These are phyloP conservation scores for Diabrotica undecimpunctata DNA, from an alignment of 1,140 invertebrate species.

Conservation along the genomic window DNA sequence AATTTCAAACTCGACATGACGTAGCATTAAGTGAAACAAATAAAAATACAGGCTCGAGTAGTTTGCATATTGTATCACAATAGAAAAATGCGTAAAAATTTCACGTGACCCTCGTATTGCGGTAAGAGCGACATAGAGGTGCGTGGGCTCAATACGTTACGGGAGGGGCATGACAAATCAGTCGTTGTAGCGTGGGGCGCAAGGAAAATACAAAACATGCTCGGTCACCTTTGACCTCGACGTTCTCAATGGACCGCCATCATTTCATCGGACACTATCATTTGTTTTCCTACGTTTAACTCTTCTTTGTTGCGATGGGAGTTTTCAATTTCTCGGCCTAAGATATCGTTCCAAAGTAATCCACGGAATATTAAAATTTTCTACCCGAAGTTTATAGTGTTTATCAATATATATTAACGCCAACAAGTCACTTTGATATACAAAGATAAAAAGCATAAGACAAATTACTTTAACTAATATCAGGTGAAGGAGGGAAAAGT, in stretches of 20 bases:
- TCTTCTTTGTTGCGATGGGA: slow-evolving; percentile 1
- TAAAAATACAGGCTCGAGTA: too few species aligned
- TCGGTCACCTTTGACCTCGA: slow-evolving; percentile 38
- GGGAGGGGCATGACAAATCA: slow-evolving; percentile 42
- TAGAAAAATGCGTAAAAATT: not conserved
- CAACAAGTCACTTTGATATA: too few species aligned
- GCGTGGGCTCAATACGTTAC: slow-evolving; percentile 30
- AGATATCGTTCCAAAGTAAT: too few species aligned
- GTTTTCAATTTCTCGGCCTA: too few species aligned
- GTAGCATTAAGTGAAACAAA: too few species aligned
- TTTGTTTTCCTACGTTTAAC: slow-evolving; percentile 29
- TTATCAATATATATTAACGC: too few species aligned
- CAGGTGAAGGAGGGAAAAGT: too few species aligned
- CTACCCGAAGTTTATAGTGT: too few species aligned
- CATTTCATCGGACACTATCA: slow-evolving; percentile 39
- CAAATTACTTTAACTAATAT: too few species aligned
- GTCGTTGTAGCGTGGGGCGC: slow-evolving; percentile 26
- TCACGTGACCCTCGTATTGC: not conserved
- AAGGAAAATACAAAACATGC: slow-evolving; percentile 32
- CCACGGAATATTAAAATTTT: too few species aligned
- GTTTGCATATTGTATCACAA: not conserved
- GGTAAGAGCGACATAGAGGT: slow-evolving; percentile 22
- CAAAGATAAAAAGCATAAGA: too few species aligned
- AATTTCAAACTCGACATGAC: too few species aligned
- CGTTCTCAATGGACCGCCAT: slow-evolving; percentile 41